Conservation (phyloP, 2,113 vertebrate genomes). For the Malurus elegans region DNA sequence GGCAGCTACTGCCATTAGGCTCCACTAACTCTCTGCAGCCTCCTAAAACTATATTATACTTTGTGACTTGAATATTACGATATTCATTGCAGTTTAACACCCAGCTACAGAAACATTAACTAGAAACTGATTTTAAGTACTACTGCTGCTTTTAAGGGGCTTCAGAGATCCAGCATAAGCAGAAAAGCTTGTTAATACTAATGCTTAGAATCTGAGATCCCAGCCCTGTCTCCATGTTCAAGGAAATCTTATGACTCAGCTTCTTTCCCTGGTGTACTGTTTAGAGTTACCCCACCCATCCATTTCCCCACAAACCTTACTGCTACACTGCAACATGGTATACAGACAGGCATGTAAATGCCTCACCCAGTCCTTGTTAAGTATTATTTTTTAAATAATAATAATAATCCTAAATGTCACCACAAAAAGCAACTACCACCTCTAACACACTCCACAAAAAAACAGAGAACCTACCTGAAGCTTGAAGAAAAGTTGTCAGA, state of each 20-base stretch:
- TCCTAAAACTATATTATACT: neutral
- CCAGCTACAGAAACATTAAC: neutral
- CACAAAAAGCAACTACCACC: neutral
- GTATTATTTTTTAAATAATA: neutral
- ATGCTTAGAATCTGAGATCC: neutral
- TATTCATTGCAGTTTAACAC: neutral
- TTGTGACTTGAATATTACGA: neutral
- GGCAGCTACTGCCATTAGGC: neutral
- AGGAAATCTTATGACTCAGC: constrained; percentile 45
- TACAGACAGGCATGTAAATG: neutral
- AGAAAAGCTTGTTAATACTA: neutral
- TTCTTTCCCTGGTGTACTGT: constrained; percentile 30
- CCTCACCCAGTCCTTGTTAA: neutral
- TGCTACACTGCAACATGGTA: neutral
- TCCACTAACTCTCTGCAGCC: neutral
- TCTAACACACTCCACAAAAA: neutral
- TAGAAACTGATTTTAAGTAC: neutral
- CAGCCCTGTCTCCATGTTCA: neutral
- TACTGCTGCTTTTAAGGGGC: neutral
- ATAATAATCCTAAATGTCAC: neutral
- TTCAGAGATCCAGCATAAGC: neutral
- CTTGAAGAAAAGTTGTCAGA: neutral
- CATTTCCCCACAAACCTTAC: neutral
- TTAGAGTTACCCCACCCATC: constrained; percentile 24
- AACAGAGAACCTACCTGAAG: neutral